Evolutionary conservation across 1,140 invertebrate species (phyloP).

Genomic region (Subanguina moxae): DNA sequence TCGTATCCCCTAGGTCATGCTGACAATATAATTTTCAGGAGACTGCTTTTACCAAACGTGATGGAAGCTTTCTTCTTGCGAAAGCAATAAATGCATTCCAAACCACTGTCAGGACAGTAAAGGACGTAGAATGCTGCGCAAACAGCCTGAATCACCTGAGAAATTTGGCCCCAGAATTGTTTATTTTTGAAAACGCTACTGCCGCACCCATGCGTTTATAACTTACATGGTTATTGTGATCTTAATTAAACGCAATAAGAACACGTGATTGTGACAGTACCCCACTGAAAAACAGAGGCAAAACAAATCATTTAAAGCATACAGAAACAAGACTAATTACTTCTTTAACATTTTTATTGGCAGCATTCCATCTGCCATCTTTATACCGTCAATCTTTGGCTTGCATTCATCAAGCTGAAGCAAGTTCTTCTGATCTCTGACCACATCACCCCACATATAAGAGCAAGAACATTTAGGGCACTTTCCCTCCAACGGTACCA

Average conservation of each 20-base stretch:
- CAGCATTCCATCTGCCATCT: slow-evolving; percentile 43
- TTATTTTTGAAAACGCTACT: no score
- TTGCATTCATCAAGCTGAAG: slow-evolving; percentile 30
- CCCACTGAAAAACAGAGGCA: no score
- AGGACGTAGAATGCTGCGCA: no score
- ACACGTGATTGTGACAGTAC: slow-evolving; percentile 2
- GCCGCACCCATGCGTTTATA: no score
- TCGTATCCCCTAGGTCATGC: no score
- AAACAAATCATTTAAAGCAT: neutral
- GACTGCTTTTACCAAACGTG: no score
- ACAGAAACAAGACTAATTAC: slow-evolving; percentile 77
- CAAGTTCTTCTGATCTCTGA: slow-evolving; percentile 36
- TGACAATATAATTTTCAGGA: no score
- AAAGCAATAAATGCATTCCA: no score
- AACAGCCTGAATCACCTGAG: no score
- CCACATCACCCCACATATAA: slow-evolving; percentile 38
- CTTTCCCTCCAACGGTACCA: slow-evolving; percentile 26
- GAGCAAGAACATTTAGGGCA: slow-evolving; percentile 30
- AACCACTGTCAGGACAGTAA: no score
- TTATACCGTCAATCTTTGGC: slow-evolving; percentile 27
- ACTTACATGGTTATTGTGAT: neutral
- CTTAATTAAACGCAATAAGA: neutral
- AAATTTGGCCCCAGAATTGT: no score
- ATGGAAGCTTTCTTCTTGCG: no score
- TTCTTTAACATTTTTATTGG: slow-evolving; percentile 28